Evolutionary conservation across 2,113 vertebrate genomes (phyloP).

Genomic region (Helogale parvula): DNA sequence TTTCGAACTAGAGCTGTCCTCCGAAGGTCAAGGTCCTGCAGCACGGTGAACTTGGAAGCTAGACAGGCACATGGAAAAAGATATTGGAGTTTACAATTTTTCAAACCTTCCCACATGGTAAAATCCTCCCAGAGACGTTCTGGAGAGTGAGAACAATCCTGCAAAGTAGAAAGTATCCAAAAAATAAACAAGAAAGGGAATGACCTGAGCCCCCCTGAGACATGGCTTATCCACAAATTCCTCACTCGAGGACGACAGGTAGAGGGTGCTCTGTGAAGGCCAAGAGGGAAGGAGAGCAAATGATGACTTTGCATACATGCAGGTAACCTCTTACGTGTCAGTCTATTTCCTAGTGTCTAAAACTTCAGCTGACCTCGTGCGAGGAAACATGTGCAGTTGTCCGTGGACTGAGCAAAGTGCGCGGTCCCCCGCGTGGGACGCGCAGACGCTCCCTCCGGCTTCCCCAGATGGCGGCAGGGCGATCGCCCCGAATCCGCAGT

Average conservation of each 20-base stretch:
- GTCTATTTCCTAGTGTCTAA: neutral
- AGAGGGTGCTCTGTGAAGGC: neutral
- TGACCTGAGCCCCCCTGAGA: neutral
- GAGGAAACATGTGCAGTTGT: fast-evolving
- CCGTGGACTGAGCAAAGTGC: fast-evolving
- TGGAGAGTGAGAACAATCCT: no score
- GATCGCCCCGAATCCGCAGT: fast-evolving
- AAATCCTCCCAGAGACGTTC: no score
- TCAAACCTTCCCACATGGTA: neutral
- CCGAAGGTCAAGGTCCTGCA: neutral
- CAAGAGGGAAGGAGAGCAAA: no score
- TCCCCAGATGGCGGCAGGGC: fast-evolving
- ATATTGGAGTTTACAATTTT: fast-evolving
- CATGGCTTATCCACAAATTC: neutral
- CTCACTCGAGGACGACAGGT: fast-evolving
- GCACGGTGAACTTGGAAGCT: fast-evolving
- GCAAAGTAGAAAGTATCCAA: neutral
- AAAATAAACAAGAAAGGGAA: neutral
- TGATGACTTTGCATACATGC: neutral
- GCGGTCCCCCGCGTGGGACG: fast-evolving
- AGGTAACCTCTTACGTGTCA: fast-evolving
- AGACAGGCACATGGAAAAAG: neutral
- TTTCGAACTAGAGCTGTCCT: neutral
- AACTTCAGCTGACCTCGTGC: no score
- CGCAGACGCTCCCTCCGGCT: fast-evolving